phyloP scores from a whole-genome alignment of 2,797 vertebrate genomes.

The Sebastes oblongus region DNA sequence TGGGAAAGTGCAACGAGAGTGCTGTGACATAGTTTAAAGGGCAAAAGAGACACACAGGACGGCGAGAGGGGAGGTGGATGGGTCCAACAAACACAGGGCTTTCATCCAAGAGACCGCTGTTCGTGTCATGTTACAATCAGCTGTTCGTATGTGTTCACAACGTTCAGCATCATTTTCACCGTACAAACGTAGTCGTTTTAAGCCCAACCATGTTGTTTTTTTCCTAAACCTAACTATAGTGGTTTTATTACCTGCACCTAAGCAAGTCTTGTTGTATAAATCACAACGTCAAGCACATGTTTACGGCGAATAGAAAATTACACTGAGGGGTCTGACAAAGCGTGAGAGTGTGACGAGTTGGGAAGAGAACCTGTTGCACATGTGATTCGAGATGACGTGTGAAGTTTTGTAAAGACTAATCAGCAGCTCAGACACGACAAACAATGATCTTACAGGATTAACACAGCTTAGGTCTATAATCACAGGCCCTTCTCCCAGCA shows the following conservation, averaged over 20 bases:
- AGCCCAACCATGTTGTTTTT: too few species aligned
- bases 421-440: neutral
- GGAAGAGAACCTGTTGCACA: too few species aligned
- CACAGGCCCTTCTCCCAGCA: neutral
- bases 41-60: too few species aligned
- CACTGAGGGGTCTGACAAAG: too few species aligned
- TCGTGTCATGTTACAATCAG: neutral
- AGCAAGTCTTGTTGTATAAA: neutral
- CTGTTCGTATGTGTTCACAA: neutral
- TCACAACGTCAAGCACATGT: too few species aligned
- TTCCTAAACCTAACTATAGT: neutral
- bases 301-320: too few species aligned
- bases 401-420: neutral
- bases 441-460: neutral
- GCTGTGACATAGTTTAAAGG: neutral
- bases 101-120: neutral
- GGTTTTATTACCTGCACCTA: too few species aligned
- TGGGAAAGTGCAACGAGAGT: too few species aligned
- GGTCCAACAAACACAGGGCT: too few species aligned
- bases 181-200: neutral
- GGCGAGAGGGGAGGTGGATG: too few species aligned
- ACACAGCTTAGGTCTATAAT: neutral
- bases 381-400: neutral
- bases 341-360: too few species aligned
- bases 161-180: neutral